Evolutionary conservation across 2,888 invertebrate genomes (phyloP).

Genomic region (Ditula angustiorana): DNA sequence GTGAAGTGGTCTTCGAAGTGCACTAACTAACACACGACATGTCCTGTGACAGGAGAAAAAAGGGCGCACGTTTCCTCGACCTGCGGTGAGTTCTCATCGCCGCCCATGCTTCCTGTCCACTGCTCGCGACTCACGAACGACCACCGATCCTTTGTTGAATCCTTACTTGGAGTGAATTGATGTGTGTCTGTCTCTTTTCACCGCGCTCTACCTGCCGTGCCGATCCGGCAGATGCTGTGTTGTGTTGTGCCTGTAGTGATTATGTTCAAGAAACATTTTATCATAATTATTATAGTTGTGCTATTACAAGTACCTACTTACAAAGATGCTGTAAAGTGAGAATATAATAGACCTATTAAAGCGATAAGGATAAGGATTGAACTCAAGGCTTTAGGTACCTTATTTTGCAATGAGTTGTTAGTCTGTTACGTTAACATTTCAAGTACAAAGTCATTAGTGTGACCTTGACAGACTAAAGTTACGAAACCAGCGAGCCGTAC

Average conservation of each 20-base stretch:
- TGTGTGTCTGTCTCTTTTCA: constrained; percentile 78
- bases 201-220: constrained; percentile 68
- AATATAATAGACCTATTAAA: constrained; percentile 49
- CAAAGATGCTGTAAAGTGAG: constrained; percentile 51
- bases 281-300: constrained; percentile 44
- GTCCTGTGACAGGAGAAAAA: constrained; percentile 84
- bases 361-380: constrained; percentile 47
- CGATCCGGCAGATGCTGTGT: constrained; percentile 61
- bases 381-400: constrained; percentile 45
- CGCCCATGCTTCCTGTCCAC: constrained; percentile 72
- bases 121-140: constrained; percentile 43
- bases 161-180: constrained; percentile 65
- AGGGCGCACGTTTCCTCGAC: constrained; percentile 82
- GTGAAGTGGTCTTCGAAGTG: constrained; percentile 79
- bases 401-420: constrained; percentile 52
- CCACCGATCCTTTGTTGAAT: constrained; percentile 78
- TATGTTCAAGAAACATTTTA: constrained; percentile 43
- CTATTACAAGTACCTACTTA: constrained; percentile 44
- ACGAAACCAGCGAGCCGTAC: constrained; percentile 69
- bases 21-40: constrained; percentile 72
- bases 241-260: constrained; percentile 56
- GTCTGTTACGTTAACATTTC: constrained; percentile 60
- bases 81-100: constrained; percentile 81
- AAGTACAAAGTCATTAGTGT: constrained; percentile 74
- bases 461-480: constrained; percentile 75